Conservation (phyloP, 2,797 vertebrate genomes). For the Aselliscus stoliczkanus region DNA sequence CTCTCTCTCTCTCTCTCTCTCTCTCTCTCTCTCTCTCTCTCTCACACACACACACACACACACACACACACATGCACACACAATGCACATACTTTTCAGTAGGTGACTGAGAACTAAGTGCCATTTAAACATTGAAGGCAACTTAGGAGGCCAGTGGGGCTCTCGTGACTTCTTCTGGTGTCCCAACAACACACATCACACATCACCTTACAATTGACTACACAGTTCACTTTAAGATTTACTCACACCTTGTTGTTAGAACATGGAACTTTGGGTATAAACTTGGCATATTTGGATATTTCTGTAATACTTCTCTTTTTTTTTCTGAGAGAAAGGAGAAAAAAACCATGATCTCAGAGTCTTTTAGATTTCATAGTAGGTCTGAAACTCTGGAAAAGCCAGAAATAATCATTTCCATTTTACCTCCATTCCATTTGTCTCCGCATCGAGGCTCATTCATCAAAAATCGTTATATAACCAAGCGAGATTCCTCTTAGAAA, state of each 20-base stretch:
- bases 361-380: background rate
- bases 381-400: background rate
- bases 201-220: background rate
- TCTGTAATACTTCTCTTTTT: background rate
- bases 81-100: background rate
- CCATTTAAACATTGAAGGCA: background rate
- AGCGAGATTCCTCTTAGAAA: background rate
- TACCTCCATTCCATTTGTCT: background rate
- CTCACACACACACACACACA: background rate
- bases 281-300: background rate
- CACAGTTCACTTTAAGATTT: background rate
- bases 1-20: background rate
- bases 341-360: background rate
- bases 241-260: background rate
- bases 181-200: background rate
- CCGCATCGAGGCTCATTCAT: background rate
- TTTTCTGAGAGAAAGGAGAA: background rate
- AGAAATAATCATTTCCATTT: background rate
- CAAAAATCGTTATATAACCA: background rate
- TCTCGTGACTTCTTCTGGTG: background rate
- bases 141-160: background rate
- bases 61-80: no score
- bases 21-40: background rate
- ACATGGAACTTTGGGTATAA: background rate
- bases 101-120: background rate